Evolutionary conservation across 2,113 vertebrate genomes (phyloP), one percentile per base, ranked within the genome.

Genomic region (Datnioides undecimradiatus): DNA sequence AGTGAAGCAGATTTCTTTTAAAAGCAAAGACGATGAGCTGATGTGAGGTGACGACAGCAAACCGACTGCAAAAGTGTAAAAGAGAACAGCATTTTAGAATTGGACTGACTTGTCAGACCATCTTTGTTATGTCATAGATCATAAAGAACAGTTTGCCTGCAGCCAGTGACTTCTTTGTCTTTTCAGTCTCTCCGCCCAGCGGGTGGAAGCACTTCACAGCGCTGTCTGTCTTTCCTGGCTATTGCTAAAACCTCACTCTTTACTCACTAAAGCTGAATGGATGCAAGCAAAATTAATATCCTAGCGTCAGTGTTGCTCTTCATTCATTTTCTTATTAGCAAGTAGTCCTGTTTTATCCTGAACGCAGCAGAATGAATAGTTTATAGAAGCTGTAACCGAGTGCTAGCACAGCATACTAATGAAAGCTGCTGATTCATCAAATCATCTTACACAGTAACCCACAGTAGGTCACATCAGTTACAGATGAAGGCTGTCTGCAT

Each of bases 391-490:
- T 76, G 73, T 62, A 81, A 80, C 64, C 9, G 3, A 23, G 54
- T 76, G 73, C 63, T 34, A 27, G 65, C 62, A 36, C 77, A 36
- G 65, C 66, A 73, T 52, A 49, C 62, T 19, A 77, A 85, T 75
- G 54, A 85, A 87, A 85, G 63, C 66, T 84, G 88, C 85, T 89
- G 88, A 91, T 82, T 89, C 82, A 90, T 91, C 70, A 87, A 46
- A 88, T 85, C 43, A 21, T 59, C 31, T 64, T 40, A 27, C 12
- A 73, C 51, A 31, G 69, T 74, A 73, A 58, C 40, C 8, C 52
- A 74, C 73, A 72, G 73, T 46, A 33, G 79, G 58, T 81, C 77
- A 84, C 68, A 62, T 83, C 58, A 76, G 55, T 79, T 84, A 54
- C 77, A 75, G 55, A 88, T 33, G 68, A 84, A 73, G 70, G 29